phyloP scores from a whole-genome alignment of 2,797 vertebrate species.

The Halcyon smyrnensis region DNA sequence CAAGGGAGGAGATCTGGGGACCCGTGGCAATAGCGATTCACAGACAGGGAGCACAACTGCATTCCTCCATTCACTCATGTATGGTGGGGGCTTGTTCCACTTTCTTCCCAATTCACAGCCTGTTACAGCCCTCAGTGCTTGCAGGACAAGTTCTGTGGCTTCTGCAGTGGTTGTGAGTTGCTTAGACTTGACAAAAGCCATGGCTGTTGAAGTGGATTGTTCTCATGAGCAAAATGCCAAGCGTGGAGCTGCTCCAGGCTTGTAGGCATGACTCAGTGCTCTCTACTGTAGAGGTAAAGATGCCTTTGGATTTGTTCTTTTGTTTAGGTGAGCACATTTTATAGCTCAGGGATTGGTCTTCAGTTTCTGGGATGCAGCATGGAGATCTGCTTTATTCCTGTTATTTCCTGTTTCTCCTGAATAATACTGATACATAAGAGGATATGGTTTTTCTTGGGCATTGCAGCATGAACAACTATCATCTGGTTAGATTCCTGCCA shows the following conservation, averaged over 20 bases:
- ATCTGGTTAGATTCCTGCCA: neutral
- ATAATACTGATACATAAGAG: neutral
- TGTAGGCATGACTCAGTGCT: neutral
- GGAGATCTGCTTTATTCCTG: neutral
- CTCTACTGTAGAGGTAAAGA: neutral
- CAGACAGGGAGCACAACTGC: neutral
- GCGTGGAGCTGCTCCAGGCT: neutral
- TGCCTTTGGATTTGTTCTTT: neutral
- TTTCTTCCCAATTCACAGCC: neutral
- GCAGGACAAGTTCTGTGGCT: neutral
- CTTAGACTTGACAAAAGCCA: neutral
- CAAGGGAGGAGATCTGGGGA: neutral
- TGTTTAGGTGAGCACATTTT: neutral
- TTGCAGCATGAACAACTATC: neutral
- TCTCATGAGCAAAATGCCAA: neutral
- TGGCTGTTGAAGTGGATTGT: neutral
- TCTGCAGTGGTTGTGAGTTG: neutral
- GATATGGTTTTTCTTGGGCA: fast-evolving
- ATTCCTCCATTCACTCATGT: neutral
- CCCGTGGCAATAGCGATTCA: neutral
- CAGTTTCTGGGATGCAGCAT: neutral
- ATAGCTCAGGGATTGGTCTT: neutral
- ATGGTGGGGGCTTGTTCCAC: neutral
- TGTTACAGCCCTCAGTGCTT: neutral
- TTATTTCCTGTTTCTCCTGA: neutral